These are phyloP conservation scores for Acanthis flammea DNA, from an alignment of 2,797 vertebrate genomes.

Conservation along the genomic window DNA sequence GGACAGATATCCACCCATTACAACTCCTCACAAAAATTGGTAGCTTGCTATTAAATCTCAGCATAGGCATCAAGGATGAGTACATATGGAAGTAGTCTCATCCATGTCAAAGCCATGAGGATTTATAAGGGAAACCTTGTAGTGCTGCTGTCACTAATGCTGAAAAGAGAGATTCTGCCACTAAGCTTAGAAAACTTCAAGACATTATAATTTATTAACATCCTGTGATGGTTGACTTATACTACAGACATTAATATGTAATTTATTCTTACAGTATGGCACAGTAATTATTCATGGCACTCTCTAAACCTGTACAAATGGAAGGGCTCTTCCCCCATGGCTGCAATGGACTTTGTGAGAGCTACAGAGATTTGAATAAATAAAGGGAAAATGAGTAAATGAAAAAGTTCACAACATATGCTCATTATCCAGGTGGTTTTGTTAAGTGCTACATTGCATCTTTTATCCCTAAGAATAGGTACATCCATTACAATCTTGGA, in stretches of 20 bases:
- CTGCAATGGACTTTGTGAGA: background rate
- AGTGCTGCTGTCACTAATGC: background rate
- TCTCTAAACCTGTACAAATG: background rate
- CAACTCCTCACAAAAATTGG: background rate
- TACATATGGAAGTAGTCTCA: background rate
- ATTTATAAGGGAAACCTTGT: background rate
- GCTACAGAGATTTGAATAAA: background rate
- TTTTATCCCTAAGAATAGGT: background rate
- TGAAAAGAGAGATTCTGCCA: background rate
- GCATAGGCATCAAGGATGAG: background rate
- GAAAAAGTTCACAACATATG: background rate
- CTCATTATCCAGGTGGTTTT: background rate
- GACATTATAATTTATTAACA: background rate
- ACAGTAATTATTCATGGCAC: background rate
- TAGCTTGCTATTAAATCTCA: constrained; percentile 26
- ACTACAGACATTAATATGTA: background rate
- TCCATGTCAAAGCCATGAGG: background rate
- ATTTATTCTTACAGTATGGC: constrained; percentile 8
- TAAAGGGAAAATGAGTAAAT: background rate
- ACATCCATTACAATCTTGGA: background rate
- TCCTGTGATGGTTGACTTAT: background rate
- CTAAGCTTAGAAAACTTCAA: background rate
- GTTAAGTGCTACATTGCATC: background rate
- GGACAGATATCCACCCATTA: background rate
- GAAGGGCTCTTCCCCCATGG: background rate